A percentile compares a stretch with the other conserved stretches of the same genome.
Evolutionary conservation across 1,140 invertebrate species (phyloP).

Genomic region (Anastrepha ludens): DNA sequence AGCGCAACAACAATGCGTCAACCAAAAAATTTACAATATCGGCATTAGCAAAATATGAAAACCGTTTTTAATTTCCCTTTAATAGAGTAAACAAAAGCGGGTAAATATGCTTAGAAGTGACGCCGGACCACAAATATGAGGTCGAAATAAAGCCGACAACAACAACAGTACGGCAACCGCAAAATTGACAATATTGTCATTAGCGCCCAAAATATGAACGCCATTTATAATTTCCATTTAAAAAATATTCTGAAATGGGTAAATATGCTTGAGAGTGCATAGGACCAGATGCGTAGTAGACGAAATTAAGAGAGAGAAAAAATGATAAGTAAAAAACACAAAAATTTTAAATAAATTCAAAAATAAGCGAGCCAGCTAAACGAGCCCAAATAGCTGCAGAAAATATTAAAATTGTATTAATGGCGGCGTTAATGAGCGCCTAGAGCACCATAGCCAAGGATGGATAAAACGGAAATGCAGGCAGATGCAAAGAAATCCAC

Average conservation of each 20-base stretch:
- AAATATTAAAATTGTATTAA: constrained; percentile 31
- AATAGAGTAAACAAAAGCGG: not conserved
- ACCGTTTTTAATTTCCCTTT: not conserved
- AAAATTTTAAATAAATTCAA: not conserved
- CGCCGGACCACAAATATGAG: not conserved
- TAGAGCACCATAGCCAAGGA: not conserved
- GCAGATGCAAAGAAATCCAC: not conserved
- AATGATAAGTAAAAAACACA: not conserved
- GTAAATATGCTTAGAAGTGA: not conserved
- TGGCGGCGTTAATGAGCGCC: constrained; percentile 25
- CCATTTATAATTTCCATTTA: not conserved
- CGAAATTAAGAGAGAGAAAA: not conserved
- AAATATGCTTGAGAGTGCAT: not conserved
- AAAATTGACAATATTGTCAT: not conserved
- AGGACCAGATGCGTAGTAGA: not conserved
- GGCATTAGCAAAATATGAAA: not conserved
- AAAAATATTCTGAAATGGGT: not conserved
- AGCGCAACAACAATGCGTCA: not conserved
- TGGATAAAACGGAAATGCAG: not conserved
- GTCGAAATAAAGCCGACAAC: not conserved
- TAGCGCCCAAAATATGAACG: not conserved
- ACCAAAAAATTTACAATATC: not conserved
- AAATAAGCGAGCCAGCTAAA: not conserved
- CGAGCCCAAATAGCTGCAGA: not conserved
- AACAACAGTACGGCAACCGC: not conserved